These are phyloP conservation scores for Leptinotarsa defecta DNA, from an alignment of 1,140 invertebrate genomes.

Conservation along the genomic window DNA sequence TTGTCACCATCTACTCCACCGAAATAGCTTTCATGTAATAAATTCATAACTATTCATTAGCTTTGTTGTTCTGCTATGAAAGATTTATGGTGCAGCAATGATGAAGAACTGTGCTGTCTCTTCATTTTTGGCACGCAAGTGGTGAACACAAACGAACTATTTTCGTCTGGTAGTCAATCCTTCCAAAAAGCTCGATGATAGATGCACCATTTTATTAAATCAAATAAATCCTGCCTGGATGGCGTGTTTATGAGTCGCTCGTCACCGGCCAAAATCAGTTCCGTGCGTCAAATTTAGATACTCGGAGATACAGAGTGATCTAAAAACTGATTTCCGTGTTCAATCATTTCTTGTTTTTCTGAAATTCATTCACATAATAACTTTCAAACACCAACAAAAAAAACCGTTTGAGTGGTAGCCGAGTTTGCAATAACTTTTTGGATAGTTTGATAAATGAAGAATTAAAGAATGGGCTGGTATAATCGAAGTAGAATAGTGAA, in stretches of 20 bases:
- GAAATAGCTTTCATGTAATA: not conserved
- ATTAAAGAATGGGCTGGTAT: too few species aligned
- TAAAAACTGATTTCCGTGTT: too few species aligned
- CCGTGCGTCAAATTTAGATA: slow-evolving; percentile 33
- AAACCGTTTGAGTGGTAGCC: too few species aligned
- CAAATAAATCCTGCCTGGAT: slow-evolving; percentile 35
- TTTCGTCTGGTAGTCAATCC: not conserved
- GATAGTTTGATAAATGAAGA: too few species aligned
- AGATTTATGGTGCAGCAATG: not conserved
- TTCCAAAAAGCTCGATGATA: not conserved
- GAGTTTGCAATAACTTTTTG: too few species aligned
- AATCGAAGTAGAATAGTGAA: too few species aligned
- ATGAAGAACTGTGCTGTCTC: not conserved
- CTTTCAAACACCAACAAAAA: too few species aligned
- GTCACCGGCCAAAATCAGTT: slow-evolving; percentile 9
- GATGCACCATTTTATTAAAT: slow-evolving; percentile 30
- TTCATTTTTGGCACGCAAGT: slow-evolving; percentile 2
- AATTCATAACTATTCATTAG: slow-evolving; percentile 4
- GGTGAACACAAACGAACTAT: slow-evolving; percentile 5
- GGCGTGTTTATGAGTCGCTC: not conserved
- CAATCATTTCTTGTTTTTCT: too few species aligned
- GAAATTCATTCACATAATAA: too few species aligned
- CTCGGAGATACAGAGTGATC: too few species aligned
- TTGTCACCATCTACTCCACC: not conserved
- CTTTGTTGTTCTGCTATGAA: not conserved